phyloP scores from a whole-genome alignment of 2,797 vertebrate species.

The Chelidonichthys spinosus region DNA sequence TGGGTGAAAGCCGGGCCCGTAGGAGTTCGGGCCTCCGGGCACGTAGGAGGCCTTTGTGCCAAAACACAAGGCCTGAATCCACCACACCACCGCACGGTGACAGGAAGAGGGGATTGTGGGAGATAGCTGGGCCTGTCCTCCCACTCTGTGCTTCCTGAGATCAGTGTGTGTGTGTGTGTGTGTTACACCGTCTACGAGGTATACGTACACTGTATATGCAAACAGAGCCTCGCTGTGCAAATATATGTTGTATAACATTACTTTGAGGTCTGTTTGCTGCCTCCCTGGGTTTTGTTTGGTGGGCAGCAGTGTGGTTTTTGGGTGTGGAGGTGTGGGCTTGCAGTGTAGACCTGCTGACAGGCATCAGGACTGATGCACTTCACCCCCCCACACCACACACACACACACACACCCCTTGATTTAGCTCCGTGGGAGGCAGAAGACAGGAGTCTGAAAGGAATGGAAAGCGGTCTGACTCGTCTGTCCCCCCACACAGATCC shows the following conservation, averaged over 20 bases:
- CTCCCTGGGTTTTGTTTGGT: conserved; percentile 46
- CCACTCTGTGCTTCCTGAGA: conserved; percentile 73
- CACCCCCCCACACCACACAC: conserved; percentile 22
- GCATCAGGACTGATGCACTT: conserved; percentile 46
- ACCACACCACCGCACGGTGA: conserved; percentile 69
- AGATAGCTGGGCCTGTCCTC: conserved; percentile 70
- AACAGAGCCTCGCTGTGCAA: conserved; percentile 58
- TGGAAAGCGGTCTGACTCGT: conserved; percentile 42
- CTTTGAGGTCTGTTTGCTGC: conserved; percentile 59
- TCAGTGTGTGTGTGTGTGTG: conserved; percentile 56
- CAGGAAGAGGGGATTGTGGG: conserved; percentile 61
- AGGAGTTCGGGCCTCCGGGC: conserved; percentile 64
- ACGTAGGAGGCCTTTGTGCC: conserved; percentile 74
- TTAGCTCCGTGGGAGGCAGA: conserved; percentile 68
- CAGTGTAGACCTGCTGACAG: conserved; percentile 57
- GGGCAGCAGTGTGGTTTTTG: conserved; percentile 62
- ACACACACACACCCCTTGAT: conserved; percentile 47
- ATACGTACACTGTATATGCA: conserved; percentile 43
- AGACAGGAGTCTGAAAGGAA: conserved; percentile 59
- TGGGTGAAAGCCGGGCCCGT: conserved; percentile 58
- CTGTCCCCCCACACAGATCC: conserved; percentile 39
- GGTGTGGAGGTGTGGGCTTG: conserved; percentile 61
- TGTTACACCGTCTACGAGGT: conserved; percentile 20
- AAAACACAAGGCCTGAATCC: conserved; percentile 64
- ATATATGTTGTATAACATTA: conserved; percentile 61